Conservation (phyloP, 2,797 vertebrate genomes). For the Brachymystax lenok region DNA sequence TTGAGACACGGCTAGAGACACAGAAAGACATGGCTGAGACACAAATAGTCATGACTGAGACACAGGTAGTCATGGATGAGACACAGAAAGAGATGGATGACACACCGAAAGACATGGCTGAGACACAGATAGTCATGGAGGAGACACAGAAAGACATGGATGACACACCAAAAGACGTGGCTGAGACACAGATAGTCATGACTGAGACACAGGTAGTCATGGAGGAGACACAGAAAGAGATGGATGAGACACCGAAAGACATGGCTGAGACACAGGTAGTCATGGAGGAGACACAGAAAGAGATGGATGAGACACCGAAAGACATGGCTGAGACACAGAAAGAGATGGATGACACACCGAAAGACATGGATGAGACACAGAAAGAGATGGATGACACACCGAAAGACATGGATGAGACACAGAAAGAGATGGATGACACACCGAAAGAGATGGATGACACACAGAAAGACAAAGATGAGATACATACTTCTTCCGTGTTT, state of each 20-base stretch:
- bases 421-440: neutral
- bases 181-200: neutral
- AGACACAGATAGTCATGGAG: neutral
- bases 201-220: neutral
- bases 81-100: neutral
- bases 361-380: neutral
- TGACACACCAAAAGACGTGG: neutral
- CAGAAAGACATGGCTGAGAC: constrained; percentile 21
- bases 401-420: neutral
- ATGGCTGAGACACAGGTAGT: too few relatives aligned
- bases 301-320: neutral
- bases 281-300: neutral
- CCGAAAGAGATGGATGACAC: neutral
- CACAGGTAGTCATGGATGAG: neutral
- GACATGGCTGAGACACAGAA: neutral
- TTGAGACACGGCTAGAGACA: neutral
- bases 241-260: neutral
- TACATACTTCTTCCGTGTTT: neutral
- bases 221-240: neutral
- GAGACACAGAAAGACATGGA: neutral
- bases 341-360: neutral
- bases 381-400: neutral
- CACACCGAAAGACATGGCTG: too few relatives aligned
- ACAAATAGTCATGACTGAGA: neutral
- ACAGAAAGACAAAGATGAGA: neutral